These are phyloP conservation scores for Anabacerthia variegaticeps DNA, from an alignment of 2,797 vertebrate genomes.

Conservation along the genomic window DNA sequence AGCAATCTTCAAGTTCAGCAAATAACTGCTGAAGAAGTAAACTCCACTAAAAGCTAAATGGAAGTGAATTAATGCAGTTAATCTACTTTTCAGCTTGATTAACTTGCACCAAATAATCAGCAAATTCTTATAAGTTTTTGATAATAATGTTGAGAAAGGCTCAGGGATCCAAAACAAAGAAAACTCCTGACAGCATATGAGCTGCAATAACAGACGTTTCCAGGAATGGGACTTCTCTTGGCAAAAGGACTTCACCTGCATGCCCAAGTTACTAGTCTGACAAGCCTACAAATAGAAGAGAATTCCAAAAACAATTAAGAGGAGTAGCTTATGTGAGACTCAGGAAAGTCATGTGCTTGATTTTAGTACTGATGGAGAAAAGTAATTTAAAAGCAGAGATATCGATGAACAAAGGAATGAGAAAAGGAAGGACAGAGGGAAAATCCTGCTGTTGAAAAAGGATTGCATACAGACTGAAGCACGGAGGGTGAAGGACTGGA, in stretches of 20 bases:
- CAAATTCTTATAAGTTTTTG: not conserved
- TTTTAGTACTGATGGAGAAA: not conserved
- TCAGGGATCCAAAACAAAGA: not conserved
- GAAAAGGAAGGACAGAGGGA: not conserved
- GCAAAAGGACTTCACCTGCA: not conserved
- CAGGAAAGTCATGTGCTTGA: not conserved
- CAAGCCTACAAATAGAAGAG: not conserved
- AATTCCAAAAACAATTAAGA: not conserved
- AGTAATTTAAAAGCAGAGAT: not conserved
- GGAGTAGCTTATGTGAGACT: not conserved
- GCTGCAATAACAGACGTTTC: not conserved
- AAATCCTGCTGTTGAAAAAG: not conserved
- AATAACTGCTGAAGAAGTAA: not conserved
- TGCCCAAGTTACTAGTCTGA: not conserved
- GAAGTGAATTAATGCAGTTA: not conserved
- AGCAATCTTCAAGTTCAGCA: not conserved
- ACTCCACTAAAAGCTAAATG: not conserved
- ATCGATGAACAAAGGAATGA: not conserved
- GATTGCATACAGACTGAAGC: not conserved
- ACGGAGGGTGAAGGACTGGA: not conserved
- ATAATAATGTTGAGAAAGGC: not conserved
- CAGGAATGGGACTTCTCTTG: not conserved
- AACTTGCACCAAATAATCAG: not conserved
- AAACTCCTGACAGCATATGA: not conserved
- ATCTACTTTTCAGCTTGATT: conserved; percentile 18